Percentiles rank a stretch among this genome's conserved stretches.
phyloP scores from a whole-genome alignment of 2,797 vertebrate genomes.

The Enteromius unitaeniatus region DNA sequence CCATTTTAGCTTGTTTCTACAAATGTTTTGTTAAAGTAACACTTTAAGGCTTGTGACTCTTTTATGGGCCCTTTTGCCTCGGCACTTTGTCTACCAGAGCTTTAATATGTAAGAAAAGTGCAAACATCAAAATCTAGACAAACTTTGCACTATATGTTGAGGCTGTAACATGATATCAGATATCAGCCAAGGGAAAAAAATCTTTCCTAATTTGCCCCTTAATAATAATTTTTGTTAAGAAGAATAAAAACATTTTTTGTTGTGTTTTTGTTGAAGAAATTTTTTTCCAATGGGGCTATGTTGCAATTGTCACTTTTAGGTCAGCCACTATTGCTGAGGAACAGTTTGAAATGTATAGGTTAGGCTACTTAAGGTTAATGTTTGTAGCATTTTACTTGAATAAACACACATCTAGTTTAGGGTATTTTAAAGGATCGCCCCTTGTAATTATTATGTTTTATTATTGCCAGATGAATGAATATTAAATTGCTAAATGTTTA shows the following conservation, averaged over 20 bases:
- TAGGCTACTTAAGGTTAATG: neutral
- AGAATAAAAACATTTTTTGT: neutral
- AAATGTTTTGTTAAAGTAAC: too few species aligned
- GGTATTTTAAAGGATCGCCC: neutral
- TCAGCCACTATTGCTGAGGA: neutral
- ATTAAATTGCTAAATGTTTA: conserved; percentile 14
- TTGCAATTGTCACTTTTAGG: neutral
- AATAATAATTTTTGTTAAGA: neutral
- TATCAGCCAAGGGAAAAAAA: neutral
- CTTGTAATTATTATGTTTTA: neutral
- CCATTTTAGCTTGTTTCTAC: too few species aligned
- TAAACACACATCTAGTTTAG: neutral
- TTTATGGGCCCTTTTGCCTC: neutral
- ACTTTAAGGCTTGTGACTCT: neutral
- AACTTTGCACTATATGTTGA: neutral
- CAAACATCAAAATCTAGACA: neutral
- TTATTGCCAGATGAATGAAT: neutral
- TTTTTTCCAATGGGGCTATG: neutral
- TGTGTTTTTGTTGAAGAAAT: neutral
- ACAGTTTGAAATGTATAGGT: neutral
- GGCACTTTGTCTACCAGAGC: neutral
- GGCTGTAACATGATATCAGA: neutral
- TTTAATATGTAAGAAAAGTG: neutral
- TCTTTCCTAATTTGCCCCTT: neutral
- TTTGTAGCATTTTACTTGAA: neutral